These are phyloP conservation scores for Drosophila chauvacae DNA, from an alignment of 1,140 invertebrate genomes.

Conservation along the genomic window DNA sequence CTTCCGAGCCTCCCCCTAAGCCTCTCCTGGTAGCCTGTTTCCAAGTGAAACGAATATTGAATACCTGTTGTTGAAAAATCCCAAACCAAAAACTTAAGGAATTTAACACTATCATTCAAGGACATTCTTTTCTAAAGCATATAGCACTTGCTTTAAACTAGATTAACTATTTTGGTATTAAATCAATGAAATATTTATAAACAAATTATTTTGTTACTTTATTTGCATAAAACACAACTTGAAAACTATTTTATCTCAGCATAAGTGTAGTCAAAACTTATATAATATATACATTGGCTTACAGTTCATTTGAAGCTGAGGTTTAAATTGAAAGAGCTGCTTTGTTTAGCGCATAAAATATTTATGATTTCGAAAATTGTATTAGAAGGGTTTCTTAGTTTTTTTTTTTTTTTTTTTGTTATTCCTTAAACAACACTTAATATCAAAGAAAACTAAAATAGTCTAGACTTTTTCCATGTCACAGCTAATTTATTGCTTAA, in stretches of 20 bases:
- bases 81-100: background rate
- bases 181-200: constrained; percentile 30
- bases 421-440: background rate
- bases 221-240: constrained; percentile 73
- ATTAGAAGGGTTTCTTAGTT: background rate
- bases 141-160: background rate
- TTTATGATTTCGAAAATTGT: background rate
- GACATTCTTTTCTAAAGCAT: too few species aligned
- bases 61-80: background rate
- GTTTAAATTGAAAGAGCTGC: background rate
- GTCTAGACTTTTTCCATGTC: background rate
- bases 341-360: background rate
- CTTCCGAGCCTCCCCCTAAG: background rate
- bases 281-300: constrained; percentile 46
- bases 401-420: background rate
- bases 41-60: background rate
- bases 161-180: background rate
- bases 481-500: background rate
- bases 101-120: background rate
- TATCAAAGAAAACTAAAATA: background rate
- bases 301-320: background rate
- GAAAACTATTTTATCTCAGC: constrained; percentile 62
- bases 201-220: constrained; percentile 62
- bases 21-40: background rate
- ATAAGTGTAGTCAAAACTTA: constrained; percentile 54